phyloP scores from a whole-genome alignment of 2,113 vertebrate genomes.

The Eptesicus fuscus region DNA sequence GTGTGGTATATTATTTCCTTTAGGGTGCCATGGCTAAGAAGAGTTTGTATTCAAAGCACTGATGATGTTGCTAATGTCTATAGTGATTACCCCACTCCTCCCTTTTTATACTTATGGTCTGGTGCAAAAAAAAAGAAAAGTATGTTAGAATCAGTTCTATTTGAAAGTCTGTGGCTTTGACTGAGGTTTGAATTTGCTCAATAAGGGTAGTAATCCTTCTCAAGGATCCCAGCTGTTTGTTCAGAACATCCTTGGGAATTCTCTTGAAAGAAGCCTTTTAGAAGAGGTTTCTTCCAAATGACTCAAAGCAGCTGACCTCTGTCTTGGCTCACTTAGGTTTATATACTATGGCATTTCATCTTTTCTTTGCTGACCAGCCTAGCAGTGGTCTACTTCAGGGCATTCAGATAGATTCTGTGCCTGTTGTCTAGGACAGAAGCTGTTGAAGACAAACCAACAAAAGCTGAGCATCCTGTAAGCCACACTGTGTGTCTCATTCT shows the following conservation, averaged over 20 bases:
- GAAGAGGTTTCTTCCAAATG: constrained; percentile 29
- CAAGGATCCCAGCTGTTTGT: constrained; percentile 25
- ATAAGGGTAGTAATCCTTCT: constrained; percentile 14
- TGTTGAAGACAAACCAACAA: background rate
- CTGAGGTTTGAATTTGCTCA: constrained; percentile 40
- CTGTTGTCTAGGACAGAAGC: background rate
- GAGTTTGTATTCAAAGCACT: constrained; percentile 57
- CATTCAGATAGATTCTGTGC: background rate
- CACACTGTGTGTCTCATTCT: background rate
- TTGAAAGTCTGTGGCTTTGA: constrained; percentile 65
- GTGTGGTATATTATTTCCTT: constrained; percentile 29
- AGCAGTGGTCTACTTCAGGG: background rate
- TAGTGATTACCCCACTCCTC: constrained; percentile 29
- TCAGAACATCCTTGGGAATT: constrained; percentile 57
- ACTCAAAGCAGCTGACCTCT: background rate
- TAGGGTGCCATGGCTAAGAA: background rate
- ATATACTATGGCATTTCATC: background rate
- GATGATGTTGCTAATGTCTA: constrained; percentile 2
- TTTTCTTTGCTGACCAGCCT: background rate
- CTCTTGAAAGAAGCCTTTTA: constrained; percentile 40
- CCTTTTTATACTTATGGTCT: constrained; percentile 13
- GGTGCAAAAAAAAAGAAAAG: background rate
- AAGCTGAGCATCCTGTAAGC: background rate
- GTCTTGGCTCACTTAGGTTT: background rate
- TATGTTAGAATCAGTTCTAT: constrained; percentile 58